Conservation (phyloP, 2,797 vertebrate genomes). For the Syndactyla subalaris region DNA sequence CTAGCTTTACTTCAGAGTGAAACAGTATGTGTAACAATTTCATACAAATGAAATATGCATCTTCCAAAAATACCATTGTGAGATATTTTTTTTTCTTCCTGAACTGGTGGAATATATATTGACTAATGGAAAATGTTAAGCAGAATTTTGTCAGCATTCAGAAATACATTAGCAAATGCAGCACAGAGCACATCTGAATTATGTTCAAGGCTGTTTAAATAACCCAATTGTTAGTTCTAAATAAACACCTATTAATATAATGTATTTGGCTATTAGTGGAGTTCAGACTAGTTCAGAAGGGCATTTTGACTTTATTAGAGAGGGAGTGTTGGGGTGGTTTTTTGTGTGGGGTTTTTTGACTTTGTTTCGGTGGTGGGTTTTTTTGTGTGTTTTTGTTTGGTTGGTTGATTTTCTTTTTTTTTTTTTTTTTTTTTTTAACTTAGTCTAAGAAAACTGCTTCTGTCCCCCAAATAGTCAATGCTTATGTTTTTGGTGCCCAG, state of each 20-base stretch:
- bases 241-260: neutral
- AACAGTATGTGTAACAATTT: neutral
- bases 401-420: too few relatives aligned
- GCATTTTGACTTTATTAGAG: neutral
- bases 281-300: neutral
- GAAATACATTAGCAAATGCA: neutral
- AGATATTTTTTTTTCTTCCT: neutral
- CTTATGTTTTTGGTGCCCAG: neutral
- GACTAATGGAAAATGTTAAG: neutral
- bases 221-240: neutral
- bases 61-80: neutral
- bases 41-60: neutral
- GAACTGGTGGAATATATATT: neutral
- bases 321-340: accelerated
- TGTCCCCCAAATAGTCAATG: neutral
- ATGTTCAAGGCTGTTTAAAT: neutral
- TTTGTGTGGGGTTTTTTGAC: accelerated
- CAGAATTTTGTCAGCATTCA: neutral
- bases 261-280: neutral
- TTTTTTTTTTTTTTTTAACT: neutral
- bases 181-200: neutral
- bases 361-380: neutral
- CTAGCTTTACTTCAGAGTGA: neutral
- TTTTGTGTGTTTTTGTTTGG: neutral
- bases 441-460: neutral